A percentile compares a stretch with the other conserved stretches of the same genome.
phyloP scores from a whole-genome alignment of 2,888 invertebrate genomes.

The Drosophila fulvimacula region DNA sequence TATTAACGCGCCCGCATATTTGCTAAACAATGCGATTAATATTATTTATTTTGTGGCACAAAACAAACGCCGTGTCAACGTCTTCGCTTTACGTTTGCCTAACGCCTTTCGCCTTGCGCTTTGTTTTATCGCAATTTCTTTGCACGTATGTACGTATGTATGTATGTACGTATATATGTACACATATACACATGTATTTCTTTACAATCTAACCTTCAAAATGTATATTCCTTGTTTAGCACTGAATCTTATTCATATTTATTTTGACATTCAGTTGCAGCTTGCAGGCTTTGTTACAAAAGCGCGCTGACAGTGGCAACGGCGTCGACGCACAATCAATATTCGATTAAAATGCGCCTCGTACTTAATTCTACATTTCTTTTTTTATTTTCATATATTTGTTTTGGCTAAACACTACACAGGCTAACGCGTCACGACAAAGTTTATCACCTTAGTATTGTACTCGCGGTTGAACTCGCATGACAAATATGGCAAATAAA shows the following conservation, averaged over 20 bases:
- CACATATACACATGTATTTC: slow-evolving; percentile 22
- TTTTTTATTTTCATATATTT: slow-evolving; percentile 35
- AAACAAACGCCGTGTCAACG: slow-evolving; percentile 58
- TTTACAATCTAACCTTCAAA: slow-evolving; percentile 81
- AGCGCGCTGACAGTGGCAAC: slow-evolving; percentile 29
- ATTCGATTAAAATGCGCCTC: slow-evolving; percentile 50
- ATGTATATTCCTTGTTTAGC: slow-evolving; percentile 54
- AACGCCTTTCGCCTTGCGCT: slow-evolving; percentile 42
- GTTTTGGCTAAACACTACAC: slow-evolving; percentile 38
- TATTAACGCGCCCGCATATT: slow-evolving; percentile 53
- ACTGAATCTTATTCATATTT: slow-evolving; percentile 48
- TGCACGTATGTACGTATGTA: slow-evolving; percentile 11
- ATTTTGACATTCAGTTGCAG: slow-evolving; percentile 33
- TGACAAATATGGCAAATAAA: slow-evolving; percentile 49
- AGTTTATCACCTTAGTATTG: slow-evolving; percentile 49
- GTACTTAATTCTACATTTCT: slow-evolving; percentile 39
- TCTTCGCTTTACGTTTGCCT: slow-evolving; percentile 38
- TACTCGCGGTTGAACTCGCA: slow-evolving; percentile 40
- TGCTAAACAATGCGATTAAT: slow-evolving; percentile 67
- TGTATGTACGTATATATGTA: neutral
- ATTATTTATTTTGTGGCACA: slow-evolving; percentile 69
- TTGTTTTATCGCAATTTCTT: slow-evolving; percentile 75
- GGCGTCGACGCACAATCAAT: slow-evolving; percentile 55
- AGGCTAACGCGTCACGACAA: slow-evolving; percentile 49
- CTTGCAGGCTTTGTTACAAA: slow-evolving; percentile 26